phyloP scores from a whole-genome alignment of 2,888 invertebrate species.

The Hemithea aestivaria region DNA sequence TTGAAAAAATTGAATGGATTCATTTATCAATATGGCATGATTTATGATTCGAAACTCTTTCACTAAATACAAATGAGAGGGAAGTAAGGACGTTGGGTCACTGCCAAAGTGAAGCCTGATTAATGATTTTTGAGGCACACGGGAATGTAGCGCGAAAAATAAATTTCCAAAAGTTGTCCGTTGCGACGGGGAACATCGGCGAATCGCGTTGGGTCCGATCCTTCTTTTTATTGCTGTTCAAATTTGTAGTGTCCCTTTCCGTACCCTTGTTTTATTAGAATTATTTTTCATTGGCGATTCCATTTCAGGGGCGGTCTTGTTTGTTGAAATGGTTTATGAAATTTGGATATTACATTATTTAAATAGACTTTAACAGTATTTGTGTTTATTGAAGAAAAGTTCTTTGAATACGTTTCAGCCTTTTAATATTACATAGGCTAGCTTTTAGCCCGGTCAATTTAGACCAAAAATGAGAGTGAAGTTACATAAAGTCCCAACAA shows the following conservation, averaged over 20 bases:
- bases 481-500: too few species aligned
- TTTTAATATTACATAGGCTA: too few species aligned
- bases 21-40: constrained; percentile 72
- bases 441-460: too few species aligned
- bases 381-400: too few species aligned
- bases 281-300: constrained; percentile 13
- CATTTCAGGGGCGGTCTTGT: background rate
- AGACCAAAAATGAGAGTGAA: too few species aligned
- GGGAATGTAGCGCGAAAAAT: constrained; percentile 60
- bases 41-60: constrained; percentile 72
- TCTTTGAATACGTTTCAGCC: too few species aligned
- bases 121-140: constrained; percentile 70
- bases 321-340: background rate
- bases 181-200: constrained; percentile 23
- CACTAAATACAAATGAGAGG: constrained; percentile 75
- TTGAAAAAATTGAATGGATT: constrained; percentile 65
- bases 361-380: too few species aligned
- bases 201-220: constrained; percentile 14
- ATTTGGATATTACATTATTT: background rate
- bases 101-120: constrained; percentile 74
- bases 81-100: constrained; percentile 71
- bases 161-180: constrained; percentile 52
- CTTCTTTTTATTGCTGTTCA: constrained; percentile 19
- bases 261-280: constrained; percentile 13
- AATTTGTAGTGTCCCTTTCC: constrained; percentile 17